phyloP scores from a whole-genome alignment of 2,797 vertebrate genomes.

The Premnoplex brunnescens region DNA sequence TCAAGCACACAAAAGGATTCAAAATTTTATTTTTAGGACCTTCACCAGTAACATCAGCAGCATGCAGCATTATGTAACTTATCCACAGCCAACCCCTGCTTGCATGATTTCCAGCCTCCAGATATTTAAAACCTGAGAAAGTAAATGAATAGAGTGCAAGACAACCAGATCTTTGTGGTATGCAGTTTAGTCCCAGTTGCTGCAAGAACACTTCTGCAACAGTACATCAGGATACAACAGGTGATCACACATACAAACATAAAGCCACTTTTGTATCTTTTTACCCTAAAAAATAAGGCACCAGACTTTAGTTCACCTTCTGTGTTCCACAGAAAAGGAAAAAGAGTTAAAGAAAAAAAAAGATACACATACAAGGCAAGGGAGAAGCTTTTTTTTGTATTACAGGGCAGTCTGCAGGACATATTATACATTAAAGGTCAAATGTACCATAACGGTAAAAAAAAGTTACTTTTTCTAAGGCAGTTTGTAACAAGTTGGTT shows the following conservation, averaged over 20 bases:
- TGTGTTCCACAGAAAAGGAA: constrained; percentile 3
- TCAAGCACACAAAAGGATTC: background rate
- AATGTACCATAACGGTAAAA: background rate
- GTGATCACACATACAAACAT: background rate
- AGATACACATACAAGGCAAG: background rate
- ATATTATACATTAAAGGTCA: background rate
- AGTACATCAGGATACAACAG: background rate
- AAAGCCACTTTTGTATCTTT: background rate
- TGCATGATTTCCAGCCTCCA: background rate
- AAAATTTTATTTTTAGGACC: background rate
- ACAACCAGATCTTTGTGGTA: background rate
- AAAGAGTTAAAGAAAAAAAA: background rate
- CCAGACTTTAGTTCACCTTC: background rate
- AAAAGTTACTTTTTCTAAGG: background rate
- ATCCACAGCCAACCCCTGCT: background rate
- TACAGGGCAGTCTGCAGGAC: background rate
- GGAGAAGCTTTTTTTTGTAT: background rate
- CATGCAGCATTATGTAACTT: background rate
- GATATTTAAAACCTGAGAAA: constrained; percentile 1
- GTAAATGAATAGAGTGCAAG: background rate
- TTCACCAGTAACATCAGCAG: background rate
- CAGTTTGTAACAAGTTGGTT: background rate
- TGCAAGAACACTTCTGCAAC: background rate
- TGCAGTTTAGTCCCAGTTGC: background rate
- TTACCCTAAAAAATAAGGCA: background rate